Conservation (phyloP, 2,113 vertebrate genomes). For the Chloropsis hardwickii region DNA sequence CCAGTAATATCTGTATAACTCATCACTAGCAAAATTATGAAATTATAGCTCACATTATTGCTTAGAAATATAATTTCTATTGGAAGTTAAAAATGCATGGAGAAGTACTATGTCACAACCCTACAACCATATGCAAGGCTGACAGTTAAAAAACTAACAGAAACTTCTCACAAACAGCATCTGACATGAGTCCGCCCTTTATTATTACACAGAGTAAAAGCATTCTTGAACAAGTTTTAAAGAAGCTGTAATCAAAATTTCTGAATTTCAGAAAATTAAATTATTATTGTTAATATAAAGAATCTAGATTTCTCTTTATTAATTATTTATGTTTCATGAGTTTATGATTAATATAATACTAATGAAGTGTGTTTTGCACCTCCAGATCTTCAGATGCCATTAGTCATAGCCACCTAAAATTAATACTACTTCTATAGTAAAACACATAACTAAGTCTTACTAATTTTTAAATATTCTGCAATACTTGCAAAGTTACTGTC, state of each 20-base stretch:
- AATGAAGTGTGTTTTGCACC: not conserved
- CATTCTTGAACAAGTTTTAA: not conserved
- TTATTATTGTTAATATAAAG: not conserved
- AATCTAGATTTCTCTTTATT: not conserved
- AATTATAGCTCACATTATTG: not conserved
- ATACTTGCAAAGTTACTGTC: not conserved
- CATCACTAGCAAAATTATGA: not conserved
- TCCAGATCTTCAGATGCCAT: not conserved
- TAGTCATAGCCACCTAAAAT: not conserved
- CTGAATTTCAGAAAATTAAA: not conserved
- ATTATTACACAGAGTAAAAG: not conserved
- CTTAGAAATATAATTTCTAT: not conserved
- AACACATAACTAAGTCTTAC: not conserved
- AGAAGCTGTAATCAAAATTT: not conserved
- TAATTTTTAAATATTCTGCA: slow-evolving; percentile 2
- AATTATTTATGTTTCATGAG: not conserved
- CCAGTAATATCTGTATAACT: not conserved
- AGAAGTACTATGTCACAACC: not conserved
- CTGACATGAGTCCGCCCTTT: not conserved
- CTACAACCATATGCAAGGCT: not conserved
- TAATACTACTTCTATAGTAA: not conserved
- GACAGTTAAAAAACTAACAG: not conserved
- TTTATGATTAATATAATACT: not conserved
- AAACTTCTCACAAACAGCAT: not conserved
- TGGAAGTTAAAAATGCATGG: not conserved